Conservation (phyloP, 2,113 vertebrate species). For the Lipophrys pholis region DNA sequence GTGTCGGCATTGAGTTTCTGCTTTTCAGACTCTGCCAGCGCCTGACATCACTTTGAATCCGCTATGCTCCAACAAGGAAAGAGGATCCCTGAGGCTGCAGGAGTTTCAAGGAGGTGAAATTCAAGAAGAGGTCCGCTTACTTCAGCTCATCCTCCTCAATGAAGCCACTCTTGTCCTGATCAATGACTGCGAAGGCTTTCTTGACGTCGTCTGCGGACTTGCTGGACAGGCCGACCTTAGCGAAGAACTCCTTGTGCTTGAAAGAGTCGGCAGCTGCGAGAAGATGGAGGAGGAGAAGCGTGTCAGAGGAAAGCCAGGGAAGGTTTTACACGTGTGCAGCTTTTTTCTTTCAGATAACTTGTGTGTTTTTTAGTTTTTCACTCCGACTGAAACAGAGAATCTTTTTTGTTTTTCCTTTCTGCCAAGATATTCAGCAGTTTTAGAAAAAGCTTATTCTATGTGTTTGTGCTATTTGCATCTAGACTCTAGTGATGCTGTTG, state of each 20-base stretch:
- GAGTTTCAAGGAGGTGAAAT: constrained; percentile 20
- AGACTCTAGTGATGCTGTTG: background rate
- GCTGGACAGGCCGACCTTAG: constrained; percentile 81
- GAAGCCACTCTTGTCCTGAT: constrained; percentile 89
- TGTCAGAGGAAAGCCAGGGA: background rate
- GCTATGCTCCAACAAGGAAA: constrained; percentile 30
- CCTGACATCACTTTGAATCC: constrained; percentile 36
- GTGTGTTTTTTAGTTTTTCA: no score
- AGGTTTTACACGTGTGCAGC: no score
- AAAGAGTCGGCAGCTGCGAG: constrained; percentile 86
- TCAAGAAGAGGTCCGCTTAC: constrained; percentile 70
- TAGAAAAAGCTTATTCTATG: background rate
- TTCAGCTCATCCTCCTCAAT: constrained; percentile 89
- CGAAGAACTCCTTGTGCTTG: constrained; percentile 86
- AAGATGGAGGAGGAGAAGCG: constrained; percentile 5
- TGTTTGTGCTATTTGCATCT: background rate
- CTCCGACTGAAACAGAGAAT: no score
- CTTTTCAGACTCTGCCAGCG: constrained; percentile 19
- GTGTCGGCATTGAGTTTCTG: constrained; percentile 6
- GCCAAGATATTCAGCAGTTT: background rate
- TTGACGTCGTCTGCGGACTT: constrained; percentile 83
- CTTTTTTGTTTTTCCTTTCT: background rate
- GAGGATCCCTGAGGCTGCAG: constrained; percentile 19
- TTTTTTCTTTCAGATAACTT: no score
- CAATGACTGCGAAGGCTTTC: constrained; percentile 86